A percentile compares a stretch with the other conserved stretches of the same genome.
Conservation (phyloP, 2,888 invertebrate genomes). For the Venusia cambrica region DNA sequence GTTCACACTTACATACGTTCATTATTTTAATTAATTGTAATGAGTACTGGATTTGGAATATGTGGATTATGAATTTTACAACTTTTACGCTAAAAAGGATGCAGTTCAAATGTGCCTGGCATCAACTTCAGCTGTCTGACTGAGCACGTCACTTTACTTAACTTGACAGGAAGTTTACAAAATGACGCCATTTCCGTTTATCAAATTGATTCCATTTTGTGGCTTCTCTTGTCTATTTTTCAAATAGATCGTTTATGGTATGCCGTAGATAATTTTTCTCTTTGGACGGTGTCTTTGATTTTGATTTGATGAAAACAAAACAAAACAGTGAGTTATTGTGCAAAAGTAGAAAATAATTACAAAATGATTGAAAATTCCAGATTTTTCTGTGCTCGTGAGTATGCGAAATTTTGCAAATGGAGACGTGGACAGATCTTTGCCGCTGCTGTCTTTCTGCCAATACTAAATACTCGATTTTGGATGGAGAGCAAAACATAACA, state of each 20-base stretch:
- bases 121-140: no score
- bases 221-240: slow-evolving; percentile 74
- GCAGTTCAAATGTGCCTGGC: no score
- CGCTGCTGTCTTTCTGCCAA: slow-evolving; percentile 71
- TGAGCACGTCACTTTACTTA: no score
- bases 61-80: no score
- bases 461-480: slow-evolving; percentile 64
- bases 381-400: slow-evolving; percentile 49
- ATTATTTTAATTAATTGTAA: no score
- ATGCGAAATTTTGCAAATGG: slow-evolving; percentile 63
- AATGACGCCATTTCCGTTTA: slow-evolving; percentile 12
- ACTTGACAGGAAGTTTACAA: no score
- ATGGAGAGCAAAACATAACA: slow-evolving; percentile 52
- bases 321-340: slow-evolving; percentile 44
- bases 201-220: slow-evolving; percentile 61
- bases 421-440: slow-evolving; percentile 70
- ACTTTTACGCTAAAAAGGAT: no score
- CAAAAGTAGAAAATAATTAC: slow-evolving; percentile 57
- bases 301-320: slow-evolving; percentile 44
- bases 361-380: slow-evolving; percentile 57
- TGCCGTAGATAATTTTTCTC: slow-evolving; percentile 81
- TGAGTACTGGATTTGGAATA: no score
- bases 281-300: slow-evolving; percentile 69
- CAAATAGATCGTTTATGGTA: slow-evolving; percentile 74
- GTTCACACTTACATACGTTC: no score